Percentiles rank a stretch among this genome's conserved stretches.
Conservation (phyloP, 2,113 vertebrate species). For the Rattus rattus region DNA sequence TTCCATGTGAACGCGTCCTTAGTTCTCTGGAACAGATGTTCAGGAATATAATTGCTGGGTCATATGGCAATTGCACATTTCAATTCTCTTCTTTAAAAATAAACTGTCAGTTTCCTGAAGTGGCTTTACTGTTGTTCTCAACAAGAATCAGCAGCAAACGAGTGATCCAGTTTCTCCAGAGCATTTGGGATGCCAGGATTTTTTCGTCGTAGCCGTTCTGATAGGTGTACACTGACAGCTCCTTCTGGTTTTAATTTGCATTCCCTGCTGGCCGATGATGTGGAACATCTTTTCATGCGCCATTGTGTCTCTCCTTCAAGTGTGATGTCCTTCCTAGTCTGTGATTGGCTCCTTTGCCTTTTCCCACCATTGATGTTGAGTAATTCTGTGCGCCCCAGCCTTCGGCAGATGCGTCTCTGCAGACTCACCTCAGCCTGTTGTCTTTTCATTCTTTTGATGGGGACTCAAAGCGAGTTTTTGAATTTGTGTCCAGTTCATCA, state of each 20-base stretch:
- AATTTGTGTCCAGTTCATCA: not conserved
- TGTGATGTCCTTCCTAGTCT: not conserved
- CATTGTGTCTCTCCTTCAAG: not conserved
- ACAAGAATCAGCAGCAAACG: not conserved
- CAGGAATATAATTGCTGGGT: not conserved
- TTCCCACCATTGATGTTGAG: not conserved
- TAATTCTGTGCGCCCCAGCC: not conserved
- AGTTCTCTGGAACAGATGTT: not conserved
- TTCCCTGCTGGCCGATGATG: slow-evolving; percentile 12
- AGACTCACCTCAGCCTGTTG: not conserved
- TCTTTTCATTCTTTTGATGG: not conserved
- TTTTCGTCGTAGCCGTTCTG: not conserved
- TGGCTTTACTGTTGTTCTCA: not conserved
- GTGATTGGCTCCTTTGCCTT: not conserved
- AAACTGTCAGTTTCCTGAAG: slow-evolving; percentile 5
- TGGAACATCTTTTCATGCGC: not conserved
- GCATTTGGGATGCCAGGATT: not conserved
- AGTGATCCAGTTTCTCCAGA: not conserved
- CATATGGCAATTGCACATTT: not conserved
- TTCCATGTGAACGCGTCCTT: not conserved
- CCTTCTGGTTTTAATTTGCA: slow-evolving; percentile 3
- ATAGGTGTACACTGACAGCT: not conserved
- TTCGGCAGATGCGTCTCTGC: not conserved
- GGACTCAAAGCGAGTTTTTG: slow-evolving; percentile 19
- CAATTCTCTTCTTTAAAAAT: not conserved